phyloP scores from a whole-genome alignment of 2,888 invertebrate species.

The Sminthurinus aureus region DNA sequence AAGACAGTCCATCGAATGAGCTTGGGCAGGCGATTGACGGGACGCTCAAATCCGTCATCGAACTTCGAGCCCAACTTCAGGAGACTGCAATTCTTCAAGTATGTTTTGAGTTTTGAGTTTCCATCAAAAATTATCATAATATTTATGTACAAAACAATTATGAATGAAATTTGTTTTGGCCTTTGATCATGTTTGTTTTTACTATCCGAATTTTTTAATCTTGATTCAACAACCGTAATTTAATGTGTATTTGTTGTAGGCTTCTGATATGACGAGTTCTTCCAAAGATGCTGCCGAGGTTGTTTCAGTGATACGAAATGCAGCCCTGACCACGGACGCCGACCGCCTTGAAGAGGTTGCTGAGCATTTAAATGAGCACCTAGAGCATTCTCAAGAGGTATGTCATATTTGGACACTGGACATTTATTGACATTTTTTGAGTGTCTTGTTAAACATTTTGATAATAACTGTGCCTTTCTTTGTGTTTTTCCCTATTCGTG shows the following conservation, averaged over 20 bases:
- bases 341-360: conserved; percentile 92
- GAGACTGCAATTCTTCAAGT: conserved; percentile 59
- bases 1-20: conserved; percentile 58
- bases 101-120: conserved; percentile 15
- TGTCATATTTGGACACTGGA: no score
- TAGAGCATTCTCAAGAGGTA: conserved; percentile 98
- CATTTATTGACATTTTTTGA: not conserved
- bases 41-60: conserved; percentile 59
- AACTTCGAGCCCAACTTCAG: conserved; percentile 59
- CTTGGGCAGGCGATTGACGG: conserved; percentile 58
- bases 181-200: no score
- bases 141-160: no score
- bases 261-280: conserved; percentile 58
- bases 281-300: conserved; percentile 63
- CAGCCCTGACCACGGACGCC: conserved; percentile 80
- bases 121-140: no score
- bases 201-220: conserved; percentile 17
- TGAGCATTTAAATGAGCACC: conserved; percentile 94
- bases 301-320: conserved; percentile 74
- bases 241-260: conserved; percentile 46
- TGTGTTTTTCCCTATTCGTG: not conserved
- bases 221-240: not conserved
- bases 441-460: no score
- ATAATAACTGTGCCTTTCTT: no score
- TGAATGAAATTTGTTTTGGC: no score